Percentiles rank a stretch among this genome's conserved stretches.
Conservation (phyloP, 2,888 invertebrate genomes). For the Scaptomyza tumidula region DNA sequence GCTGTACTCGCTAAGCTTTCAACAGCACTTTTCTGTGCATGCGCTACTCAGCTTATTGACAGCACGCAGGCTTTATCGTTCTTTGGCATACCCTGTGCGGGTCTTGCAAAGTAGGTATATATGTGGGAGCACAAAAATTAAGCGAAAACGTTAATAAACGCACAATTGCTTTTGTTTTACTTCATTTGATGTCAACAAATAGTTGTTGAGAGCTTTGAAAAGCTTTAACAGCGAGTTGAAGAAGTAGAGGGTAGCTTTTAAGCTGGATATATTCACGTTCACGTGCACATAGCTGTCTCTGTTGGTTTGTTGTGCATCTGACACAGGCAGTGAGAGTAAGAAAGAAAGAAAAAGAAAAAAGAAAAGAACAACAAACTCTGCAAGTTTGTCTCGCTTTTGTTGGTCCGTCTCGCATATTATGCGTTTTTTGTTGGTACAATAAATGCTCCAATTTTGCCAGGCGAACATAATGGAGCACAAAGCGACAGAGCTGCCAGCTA, state of each 20-base stretch:
- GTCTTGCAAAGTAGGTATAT: background rate
- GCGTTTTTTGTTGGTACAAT: conserved; percentile 83
- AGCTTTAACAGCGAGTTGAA: background rate
- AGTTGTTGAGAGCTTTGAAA: background rate
- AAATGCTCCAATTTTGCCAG: conserved; percentile 85
- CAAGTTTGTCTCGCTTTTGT: conserved; percentile 28
- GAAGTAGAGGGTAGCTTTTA: conserved; percentile 5
- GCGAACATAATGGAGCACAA: conserved; percentile 79
- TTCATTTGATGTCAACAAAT: background rate
- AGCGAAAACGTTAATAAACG: background rate
- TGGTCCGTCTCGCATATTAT: conserved; percentile 50
- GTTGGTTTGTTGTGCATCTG: conserved; percentile 17
- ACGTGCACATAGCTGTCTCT: background rate
- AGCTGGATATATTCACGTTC: background rate
- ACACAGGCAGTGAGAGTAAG: conserved; percentile 7
- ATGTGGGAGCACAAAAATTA: too few relatives aligned
- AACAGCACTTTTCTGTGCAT: conserved; percentile 7
- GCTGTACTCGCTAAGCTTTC: conserved; percentile 54
- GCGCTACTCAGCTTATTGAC: conserved; percentile 9
- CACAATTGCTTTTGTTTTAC: too few relatives aligned
- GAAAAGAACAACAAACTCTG: conserved; percentile 28
- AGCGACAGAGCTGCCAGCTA: conserved; percentile 47
- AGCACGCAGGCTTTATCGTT: conserved; percentile 2
- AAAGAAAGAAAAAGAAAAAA: conserved; percentile 13
- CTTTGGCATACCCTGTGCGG: conserved; percentile 14